Base-by-base conservation (phyloP, 2,797 vertebrate species). In the Nannoperca obscura region DNA sequence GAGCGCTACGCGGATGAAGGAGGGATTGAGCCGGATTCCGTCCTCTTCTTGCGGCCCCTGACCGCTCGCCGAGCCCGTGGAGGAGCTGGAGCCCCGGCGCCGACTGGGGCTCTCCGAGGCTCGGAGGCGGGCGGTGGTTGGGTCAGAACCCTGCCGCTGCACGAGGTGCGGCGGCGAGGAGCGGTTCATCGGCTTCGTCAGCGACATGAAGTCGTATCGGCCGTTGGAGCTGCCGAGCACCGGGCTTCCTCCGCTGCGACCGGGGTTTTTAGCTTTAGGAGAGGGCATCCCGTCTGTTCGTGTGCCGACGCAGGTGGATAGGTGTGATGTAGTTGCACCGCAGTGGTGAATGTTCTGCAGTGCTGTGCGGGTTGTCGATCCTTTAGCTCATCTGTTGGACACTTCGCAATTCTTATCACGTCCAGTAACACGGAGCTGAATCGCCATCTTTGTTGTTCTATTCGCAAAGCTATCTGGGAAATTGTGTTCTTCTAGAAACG, bases 21-120 rank as follows among this genome's bases (percentile, higher is more conserved):
- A 97, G 0, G 98, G 97, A 89, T 99, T 97, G 55, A 99, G 92
- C 64, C 96, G 96, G 86, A 99, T 96, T 12, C 96, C 96, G 91
- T 97, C 97, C 85, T 98, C 97, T 10, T 97, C 97, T 1, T 94
- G 90, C 73, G 92, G 86, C 68, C 85, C 92, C 78, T 92, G 93
- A 0, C 90, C 92, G 62, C 85, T 54, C 24, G 77, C 86, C n/a
- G 92, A 90, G 58, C 93, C 93, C 30, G 87, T 95, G 74, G 94
- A 95, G 3, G 96, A 96, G 71, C 93, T 93, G 46, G 97, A 97
- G 73, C 96, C 96, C 17, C 96, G 94, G 40, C 96, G 95, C 42
- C 95, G 96, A 47, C 90, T 95, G 0, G 96, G 97, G 89, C 97
- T 97, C 82, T 97, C 96, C 14, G 96, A 95, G 40, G 95, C 94